Percentiles rank a stretch among this genome's conserved stretches.
These are phyloP conservation scores for Trichonephila inaurata DNA, from an alignment of 1,140 invertebrate species.

Conservation along the genomic window DNA sequence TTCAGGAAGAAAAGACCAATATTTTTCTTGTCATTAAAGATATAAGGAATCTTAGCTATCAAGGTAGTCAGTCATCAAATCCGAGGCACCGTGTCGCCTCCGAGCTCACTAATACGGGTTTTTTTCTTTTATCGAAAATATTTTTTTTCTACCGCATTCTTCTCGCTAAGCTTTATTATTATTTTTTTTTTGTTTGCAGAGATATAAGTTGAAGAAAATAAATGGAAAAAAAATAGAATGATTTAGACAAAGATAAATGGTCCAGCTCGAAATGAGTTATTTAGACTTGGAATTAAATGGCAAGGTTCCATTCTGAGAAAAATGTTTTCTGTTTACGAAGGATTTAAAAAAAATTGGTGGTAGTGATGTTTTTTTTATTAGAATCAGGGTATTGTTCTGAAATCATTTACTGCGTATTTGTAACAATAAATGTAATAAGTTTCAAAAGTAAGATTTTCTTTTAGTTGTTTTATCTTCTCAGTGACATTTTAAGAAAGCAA, in stretches of 20 bases:
- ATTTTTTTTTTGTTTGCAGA: conserved; percentile 11
- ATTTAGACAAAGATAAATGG: conserved; percentile 58
- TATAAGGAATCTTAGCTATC: conserved; percentile 44
- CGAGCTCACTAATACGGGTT: conserved; percentile 19
- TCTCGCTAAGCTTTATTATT: not conserved
- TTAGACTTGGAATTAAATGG: conserved; percentile 23
- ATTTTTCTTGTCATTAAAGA: conserved; percentile 59
- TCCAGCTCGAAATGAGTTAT: conserved; percentile 21
- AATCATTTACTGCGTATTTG: too few relatives aligned
- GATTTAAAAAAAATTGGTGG: not conserved
- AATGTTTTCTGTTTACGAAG: not conserved
- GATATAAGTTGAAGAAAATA: conserved; percentile 48
- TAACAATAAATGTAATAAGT: too few relatives aligned
- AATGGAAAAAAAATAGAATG: not conserved
- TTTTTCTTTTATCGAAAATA: conserved; percentile 5
- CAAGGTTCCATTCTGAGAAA: not conserved
- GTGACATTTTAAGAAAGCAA: too few relatives aligned
- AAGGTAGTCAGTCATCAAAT: conserved; percentile 30
- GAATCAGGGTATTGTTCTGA: too few relatives aligned
- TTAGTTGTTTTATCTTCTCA: too few relatives aligned
- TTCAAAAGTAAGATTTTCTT: too few relatives aligned
- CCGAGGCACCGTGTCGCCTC: not conserved
- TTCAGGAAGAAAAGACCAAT: conserved; percentile 21
- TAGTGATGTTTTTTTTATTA: not conserved
- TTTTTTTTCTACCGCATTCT: not conserved